phyloP scores from a whole-genome alignment of 2,888 invertebrate species.

The Artemia sinica region DNA sequence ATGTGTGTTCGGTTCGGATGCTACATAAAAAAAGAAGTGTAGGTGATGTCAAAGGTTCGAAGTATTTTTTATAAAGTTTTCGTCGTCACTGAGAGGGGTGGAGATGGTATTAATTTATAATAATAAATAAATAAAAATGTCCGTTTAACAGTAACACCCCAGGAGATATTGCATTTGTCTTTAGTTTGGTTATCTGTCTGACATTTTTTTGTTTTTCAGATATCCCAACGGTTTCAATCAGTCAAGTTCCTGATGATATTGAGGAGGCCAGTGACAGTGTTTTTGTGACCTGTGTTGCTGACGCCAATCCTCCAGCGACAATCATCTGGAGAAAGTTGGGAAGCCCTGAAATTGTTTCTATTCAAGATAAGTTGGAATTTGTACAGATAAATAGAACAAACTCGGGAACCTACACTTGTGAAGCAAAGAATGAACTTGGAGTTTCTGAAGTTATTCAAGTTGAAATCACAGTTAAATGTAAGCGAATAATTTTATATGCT shows the following conservation, averaged over 20 bases:
- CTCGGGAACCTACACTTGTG: constrained; percentile 51
- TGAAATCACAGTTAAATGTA: constrained; percentile 74
- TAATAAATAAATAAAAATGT: too few species aligned
- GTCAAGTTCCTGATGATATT: constrained; percentile 39
- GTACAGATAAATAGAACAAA: constrained; percentile 29
- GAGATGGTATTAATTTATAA: too few species aligned
- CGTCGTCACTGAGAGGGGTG: too few species aligned
- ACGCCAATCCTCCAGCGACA: constrained; percentile 54
- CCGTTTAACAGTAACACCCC: too few species aligned
- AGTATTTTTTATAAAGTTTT: too few species aligned
- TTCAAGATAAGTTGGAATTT: constrained; percentile 29
- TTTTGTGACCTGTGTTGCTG: constrained; percentile 48
- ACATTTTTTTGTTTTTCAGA: constrained; percentile 31
- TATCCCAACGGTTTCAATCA: constrained; percentile 37
- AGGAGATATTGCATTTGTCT: too few species aligned
- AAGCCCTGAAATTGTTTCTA: constrained; percentile 4
- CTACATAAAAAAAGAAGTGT: too few species aligned
- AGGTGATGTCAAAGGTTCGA: too few species aligned
- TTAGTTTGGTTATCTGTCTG: not conserved
- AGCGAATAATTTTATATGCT: constrained; percentile 27
- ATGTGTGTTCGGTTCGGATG: too few species aligned
- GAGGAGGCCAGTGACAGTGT: constrained; percentile 53
- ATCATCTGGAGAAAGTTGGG: constrained; percentile 46
- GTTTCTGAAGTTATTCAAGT: constrained; percentile 63
- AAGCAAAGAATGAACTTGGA: constrained; percentile 66